Evolutionary conservation across 2,888 invertebrate species (phyloP), one percentile per base, ranked within the genome.

Genomic region (Athetis lepigone): DNA sequence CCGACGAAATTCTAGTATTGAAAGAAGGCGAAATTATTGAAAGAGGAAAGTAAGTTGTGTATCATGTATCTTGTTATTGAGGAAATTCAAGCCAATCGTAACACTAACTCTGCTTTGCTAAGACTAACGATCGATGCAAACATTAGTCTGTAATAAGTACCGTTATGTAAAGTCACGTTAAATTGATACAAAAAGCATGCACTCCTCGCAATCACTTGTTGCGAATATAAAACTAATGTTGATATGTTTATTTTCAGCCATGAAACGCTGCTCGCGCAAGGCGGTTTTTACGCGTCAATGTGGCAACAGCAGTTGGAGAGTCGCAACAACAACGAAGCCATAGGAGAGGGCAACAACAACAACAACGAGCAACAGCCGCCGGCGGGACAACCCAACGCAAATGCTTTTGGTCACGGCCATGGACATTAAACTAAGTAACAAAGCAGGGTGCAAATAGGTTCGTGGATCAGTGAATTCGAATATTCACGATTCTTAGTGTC

Each of bases 1-100:
- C 99, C 0, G 98, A 99, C 93, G 98, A 98, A 91, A 99, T 99
- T 83, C 92, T 99, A 6, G 99, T 99, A 1, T 91, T 99, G 39
- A 97, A 97, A 85, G 98, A 99, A 2, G 99, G 99, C 2, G 96
- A 97, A 88, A 98, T 99, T 74, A 96, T 98, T 2, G 99, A 99
- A 91, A 96, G 98, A 70, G 99, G 99, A 89, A 97, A 96, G 95
- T 95, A 55, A 91, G 94, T 91, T 72, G 11, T 33, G 6, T 37
- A 9, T 5, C n/a, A 4, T 36, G n/a, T 29, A 36, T n/a, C 9
- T n/a, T 36, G 4, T 36, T n/a, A 0, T 11, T 29, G 2, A 29
- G 11, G 29, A 2, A 11, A 29, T n/a, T n/a, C n/a, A 29, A 29
- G 29, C 29, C 29, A n/a, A n/a, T n/a, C n/a, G n/a, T n/a, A n/a